Conservation (phyloP, 2,113 vertebrate species). For the Pardalotus punctatus region DNA sequence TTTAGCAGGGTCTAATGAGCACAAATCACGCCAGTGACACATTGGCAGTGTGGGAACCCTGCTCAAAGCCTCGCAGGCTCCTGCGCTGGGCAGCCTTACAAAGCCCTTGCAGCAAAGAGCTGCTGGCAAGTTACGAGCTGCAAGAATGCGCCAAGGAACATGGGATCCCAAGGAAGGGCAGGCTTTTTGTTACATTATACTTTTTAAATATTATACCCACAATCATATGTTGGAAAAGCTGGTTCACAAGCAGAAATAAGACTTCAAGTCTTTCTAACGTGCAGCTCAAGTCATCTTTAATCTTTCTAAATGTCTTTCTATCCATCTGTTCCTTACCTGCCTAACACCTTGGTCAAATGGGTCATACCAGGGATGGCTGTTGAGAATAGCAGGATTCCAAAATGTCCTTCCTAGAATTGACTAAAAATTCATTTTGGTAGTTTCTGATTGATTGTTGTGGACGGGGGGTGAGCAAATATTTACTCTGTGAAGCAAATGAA, state of each 20-base stretch:
- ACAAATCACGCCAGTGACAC: neutral
- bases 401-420: neutral
- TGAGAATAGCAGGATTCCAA: neutral
- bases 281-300: neutral
- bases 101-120: neutral
- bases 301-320: neutral
- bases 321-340: neutral
- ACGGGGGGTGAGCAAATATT: neutral
- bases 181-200: neutral
- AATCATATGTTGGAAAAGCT: neutral
- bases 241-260: neutral
- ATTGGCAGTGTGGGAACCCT: accelerated
- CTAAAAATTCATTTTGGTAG: neutral
- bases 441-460: neutral
- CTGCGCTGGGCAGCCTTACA: accelerated
- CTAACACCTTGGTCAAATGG: neutral
- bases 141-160: neutral
- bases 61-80: neutral
- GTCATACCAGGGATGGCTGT: neutral
- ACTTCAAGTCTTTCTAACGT: neutral
- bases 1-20: neutral
- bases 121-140: neutral
- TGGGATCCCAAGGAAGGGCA: neutral
- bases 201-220: neutral
- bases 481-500: neutral